Evolutionary conservation across 2,797 vertebrate species (phyloP), one percentile per base, ranked within the genome.

Genomic region (Hyperoplus immaculatus): DNA sequence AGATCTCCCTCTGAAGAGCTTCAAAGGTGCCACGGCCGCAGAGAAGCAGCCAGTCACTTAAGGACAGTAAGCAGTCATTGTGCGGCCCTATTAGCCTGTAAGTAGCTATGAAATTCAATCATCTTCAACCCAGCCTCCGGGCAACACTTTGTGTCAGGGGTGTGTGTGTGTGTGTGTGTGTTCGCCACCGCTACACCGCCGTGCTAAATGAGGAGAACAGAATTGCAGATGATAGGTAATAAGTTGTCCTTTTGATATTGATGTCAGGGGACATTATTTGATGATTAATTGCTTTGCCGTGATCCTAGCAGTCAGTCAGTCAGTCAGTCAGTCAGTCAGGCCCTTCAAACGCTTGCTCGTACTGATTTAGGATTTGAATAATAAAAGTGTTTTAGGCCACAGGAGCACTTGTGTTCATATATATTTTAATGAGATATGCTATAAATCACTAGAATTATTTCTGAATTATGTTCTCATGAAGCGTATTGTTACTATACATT

Each of bases 41-140:
- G 75, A 89, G 80, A 75, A 85, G 82, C 89, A 80, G 87, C 88
- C 86, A 89, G 87, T 91, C 92, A 93, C 91, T 93, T 92, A 89
- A 92, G 92, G 92, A 91, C 89, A 92, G 86, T 90, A 87, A 93
- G 92, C 69, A 94, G 85, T 89, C 86, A 87, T 90, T 69, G 91
- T 92, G 91, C 88, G 87, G 89, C 77, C 87, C 92, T 89, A 80
- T 94, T 95, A 95, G 92, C 87, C 86, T 69, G 86, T 91, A 93
- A 93, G 94, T 91, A 95, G 93, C 92, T 93, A 91, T 94, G 93
- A 96, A 95, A 95, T 93, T 95, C 93, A 96, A 93, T 95, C 91
- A 93, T 92, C 88, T 92, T 87, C 63, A 46, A 29, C 55, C 16
- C 14, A 88, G 87, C 91, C 92, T 90, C 75, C 61, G 79, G 88